phyloP scores from a whole-genome alignment of 2,888 invertebrate genomes.

The Noctua fimbriata region DNA sequence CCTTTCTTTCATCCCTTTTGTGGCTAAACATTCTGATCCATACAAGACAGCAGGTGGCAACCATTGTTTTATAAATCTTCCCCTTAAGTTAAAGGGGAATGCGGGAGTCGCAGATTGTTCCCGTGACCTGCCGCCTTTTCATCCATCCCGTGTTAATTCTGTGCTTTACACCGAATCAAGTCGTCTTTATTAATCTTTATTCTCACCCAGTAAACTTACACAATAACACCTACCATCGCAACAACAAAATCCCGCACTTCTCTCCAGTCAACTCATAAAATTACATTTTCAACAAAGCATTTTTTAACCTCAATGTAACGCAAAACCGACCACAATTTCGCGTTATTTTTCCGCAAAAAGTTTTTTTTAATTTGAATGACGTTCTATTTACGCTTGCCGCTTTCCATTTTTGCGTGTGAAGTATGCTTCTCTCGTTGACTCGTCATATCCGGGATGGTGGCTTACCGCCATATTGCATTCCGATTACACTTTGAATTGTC shows the following conservation, averaged over 20 bases:
- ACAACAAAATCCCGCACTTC: not conserved
- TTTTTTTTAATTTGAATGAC: constrained; percentile 8
- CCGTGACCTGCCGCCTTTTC: too few relatives aligned
- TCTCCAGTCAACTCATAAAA: constrained; percentile 30
- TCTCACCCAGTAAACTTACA: not conserved
- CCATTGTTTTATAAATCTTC: too few relatives aligned
- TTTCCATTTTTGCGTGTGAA: constrained; percentile 28
- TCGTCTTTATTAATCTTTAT: too few relatives aligned
- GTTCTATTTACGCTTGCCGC: constrained; percentile 33
- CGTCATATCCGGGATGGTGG: constrained; percentile 14
- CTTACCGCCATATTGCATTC: constrained; percentile 49
- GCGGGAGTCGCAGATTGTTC: too few relatives aligned
- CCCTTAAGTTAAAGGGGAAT: too few relatives aligned
- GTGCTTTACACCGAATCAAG: too few relatives aligned
- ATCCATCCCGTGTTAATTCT: too few relatives aligned
- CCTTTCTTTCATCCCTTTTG: too few relatives aligned
- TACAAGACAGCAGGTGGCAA: too few relatives aligned
- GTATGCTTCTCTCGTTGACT: constrained; percentile 34
- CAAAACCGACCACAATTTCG: not conserved
- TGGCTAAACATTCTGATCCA: too few relatives aligned
- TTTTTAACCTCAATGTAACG: constrained; percentile 7
- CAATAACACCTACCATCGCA: not conserved
- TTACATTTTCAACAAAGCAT: constrained; percentile 46
- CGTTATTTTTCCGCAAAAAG: constrained; percentile 13
- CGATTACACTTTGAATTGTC: constrained; percentile 25